Conservation (phyloP, 1,140 invertebrate genomes). For the Lysiphlebus fabarum region DNA sequence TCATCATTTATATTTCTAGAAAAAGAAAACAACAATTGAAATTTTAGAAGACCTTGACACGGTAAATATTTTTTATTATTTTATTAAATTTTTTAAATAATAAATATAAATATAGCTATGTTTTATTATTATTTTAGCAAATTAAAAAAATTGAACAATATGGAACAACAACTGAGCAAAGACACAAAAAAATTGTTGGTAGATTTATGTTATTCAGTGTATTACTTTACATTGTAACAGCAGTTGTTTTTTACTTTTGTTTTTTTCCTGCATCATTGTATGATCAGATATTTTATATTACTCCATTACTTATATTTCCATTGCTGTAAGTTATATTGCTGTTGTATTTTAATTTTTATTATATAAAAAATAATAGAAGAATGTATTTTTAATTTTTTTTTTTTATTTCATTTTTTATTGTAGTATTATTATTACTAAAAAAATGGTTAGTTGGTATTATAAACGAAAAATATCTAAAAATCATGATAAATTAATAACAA, state of each 20-base stretch:
- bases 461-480: slow-evolving; percentile 78
- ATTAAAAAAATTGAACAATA: slow-evolving; percentile 79
- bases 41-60: slow-evolving; percentile 73
- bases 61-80: slow-evolving; percentile 41
- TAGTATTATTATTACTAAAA: slow-evolving; percentile 78
- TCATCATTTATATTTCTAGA: slow-evolving; percentile 62
- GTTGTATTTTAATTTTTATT: slow-evolving; percentile 14
- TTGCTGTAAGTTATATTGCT: slow-evolving; percentile 73
- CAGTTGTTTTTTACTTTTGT: slow-evolving; percentile 75
- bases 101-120: slow-evolving; percentile 24
- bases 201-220: slow-evolving; percentile 77
- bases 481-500: slow-evolving; percentile 68
- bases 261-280: slow-evolving; percentile 68
- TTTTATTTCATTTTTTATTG: slow-evolving; percentile 39
- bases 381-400: slow-evolving; percentile 9
- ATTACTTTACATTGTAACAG: slow-evolving; percentile 72
- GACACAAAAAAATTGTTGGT: slow-evolving; percentile 75
- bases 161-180: slow-evolving; percentile 72
- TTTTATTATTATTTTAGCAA: slow-evolving; percentile 55
- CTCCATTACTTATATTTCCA: slow-evolving; percentile 73
- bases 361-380: neutral
- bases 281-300: slow-evolving; percentile 68
- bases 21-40: slow-evolving; percentile 75
- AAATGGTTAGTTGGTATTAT: slow-evolving; percentile 83
- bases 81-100: slow-evolving; percentile 16